Evolutionary conservation across 1,140 invertebrate species (phyloP).

Genomic region (Trichomalopsis sarcophagae): DNA sequence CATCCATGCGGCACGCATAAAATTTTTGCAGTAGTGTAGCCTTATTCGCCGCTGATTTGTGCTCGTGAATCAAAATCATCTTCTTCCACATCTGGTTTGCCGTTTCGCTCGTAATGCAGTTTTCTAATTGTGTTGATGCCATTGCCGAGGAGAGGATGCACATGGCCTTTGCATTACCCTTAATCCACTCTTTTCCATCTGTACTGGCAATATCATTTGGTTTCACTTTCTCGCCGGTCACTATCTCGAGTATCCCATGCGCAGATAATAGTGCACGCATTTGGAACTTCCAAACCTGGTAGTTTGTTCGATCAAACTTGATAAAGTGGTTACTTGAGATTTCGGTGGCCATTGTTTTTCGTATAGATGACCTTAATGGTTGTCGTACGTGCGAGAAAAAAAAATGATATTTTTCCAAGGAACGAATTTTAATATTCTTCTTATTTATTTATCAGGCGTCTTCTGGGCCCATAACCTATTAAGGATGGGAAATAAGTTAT

Average conservation of each 20-base stretch:
- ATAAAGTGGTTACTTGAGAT: too few relatives aligned
- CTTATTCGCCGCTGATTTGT: constrained; percentile 46
- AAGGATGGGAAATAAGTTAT: too few relatives aligned
- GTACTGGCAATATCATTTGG: neutral
- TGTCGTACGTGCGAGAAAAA: too few relatives aligned
- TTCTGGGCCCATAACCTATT: too few relatives aligned
- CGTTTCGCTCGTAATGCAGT: constrained; percentile 13
- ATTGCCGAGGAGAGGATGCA: constrained; percentile 26
- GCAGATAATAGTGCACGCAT: neutral
- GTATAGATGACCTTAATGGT: too few relatives aligned
- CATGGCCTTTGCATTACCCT: constrained; percentile 40
- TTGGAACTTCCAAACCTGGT: constrained; percentile 21
- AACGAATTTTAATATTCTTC: too few relatives aligned
- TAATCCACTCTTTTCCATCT: neutral
- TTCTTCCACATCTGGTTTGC: constrained; percentile 49
- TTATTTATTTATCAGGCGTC: too few relatives aligned
- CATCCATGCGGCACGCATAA: constrained; percentile 46
- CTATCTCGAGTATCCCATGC: constrained; percentile 30
- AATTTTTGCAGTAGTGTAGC: constrained; percentile 47
- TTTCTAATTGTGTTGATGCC: constrained; percentile 28
- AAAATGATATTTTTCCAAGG: too few relatives aligned
- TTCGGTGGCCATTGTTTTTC: too few relatives aligned
- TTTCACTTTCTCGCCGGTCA: constrained; percentile 24
- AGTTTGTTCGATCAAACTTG: constrained; percentile 22
- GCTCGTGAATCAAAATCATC: constrained; percentile 42